Conservation (phyloP, 2,888 invertebrate species). For the Myopa testacea region DNA sequence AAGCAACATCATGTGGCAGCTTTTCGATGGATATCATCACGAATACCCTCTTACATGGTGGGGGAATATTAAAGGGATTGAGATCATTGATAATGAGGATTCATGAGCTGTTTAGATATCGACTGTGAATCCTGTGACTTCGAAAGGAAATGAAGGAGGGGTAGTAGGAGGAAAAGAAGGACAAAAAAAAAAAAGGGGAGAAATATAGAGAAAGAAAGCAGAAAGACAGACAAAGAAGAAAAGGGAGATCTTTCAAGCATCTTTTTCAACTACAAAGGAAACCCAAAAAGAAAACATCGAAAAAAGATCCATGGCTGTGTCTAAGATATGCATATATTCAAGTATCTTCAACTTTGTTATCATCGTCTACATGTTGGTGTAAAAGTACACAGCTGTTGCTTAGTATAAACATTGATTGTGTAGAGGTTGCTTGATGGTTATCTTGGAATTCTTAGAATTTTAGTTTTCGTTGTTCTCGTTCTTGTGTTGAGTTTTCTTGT, state of each 20-base stretch:
- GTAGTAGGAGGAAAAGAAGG: background rate
- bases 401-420: background rate
- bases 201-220: background rate
- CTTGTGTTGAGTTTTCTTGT: background rate
- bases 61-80: no score
- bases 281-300: no score
- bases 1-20: no score
- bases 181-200: background rate
- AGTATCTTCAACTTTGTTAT: background rate
- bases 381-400: background rate
- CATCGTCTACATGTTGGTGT: no score
- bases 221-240: background rate
- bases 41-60: no score
- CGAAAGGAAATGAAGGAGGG: no score
- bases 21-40: no score
- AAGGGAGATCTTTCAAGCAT: no score
- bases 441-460: background rate
- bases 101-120: no score
- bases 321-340: background rate
- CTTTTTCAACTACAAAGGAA: no score
- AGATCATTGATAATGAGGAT: no score
- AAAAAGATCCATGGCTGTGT: no score
- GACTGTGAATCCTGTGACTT: background rate
- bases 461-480: background rate
- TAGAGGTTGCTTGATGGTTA: background rate